Evolutionary conservation across 1,140 invertebrate species (phyloP).

Genomic region (Hypothenemus hampei): DNA sequence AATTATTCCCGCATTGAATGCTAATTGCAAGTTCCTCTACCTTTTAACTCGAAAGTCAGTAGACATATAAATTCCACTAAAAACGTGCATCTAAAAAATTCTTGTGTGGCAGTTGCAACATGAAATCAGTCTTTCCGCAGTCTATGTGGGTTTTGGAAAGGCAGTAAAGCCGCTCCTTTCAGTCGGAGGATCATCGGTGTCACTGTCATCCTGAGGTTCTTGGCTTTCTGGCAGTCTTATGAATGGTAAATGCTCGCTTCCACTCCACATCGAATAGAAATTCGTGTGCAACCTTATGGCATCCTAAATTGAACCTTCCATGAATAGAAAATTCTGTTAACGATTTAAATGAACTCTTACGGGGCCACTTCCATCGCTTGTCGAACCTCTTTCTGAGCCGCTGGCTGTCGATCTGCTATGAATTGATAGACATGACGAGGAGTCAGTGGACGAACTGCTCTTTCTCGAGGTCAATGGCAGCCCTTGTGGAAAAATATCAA

Average conservation of each 20-base stretch:
- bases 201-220: slow-evolving; percentile 45
- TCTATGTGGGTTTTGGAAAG: slow-evolving; percentile 41
- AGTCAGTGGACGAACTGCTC: slow-evolving; percentile 60
- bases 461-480: slow-evolving; percentile 52
- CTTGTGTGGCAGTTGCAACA: too few species aligned
- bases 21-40: too few species aligned
- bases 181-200: slow-evolving; percentile 42
- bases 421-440: slow-evolving; percentile 54
- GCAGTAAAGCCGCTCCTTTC: slow-evolving; percentile 34
- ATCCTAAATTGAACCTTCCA: slow-evolving; percentile 32
- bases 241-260: slow-evolving; percentile 46
- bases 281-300: slow-evolving; percentile 42
- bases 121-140: slow-evolving; percentile 13
- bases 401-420: slow-evolving; percentile 54
- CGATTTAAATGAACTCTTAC: slow-evolving; percentile 38
- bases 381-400: slow-evolving; percentile 49
- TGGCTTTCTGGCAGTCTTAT: slow-evolving; percentile 46
- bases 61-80: too few species aligned
- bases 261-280: slow-evolving; percentile 48
- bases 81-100: too few species aligned
- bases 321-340: not conserved
- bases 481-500: slow-evolving; percentile 40
- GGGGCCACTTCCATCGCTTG: slow-evolving; percentile 48
- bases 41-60: too few species aligned
- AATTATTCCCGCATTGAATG: too few species aligned